Percentiles rank a stretch among this genome's conserved stretches.
These are phyloP conservation scores for Epicampocera succincta DNA, from an alignment of 2,888 invertebrate species.

Conservation along the genomic window DNA sequence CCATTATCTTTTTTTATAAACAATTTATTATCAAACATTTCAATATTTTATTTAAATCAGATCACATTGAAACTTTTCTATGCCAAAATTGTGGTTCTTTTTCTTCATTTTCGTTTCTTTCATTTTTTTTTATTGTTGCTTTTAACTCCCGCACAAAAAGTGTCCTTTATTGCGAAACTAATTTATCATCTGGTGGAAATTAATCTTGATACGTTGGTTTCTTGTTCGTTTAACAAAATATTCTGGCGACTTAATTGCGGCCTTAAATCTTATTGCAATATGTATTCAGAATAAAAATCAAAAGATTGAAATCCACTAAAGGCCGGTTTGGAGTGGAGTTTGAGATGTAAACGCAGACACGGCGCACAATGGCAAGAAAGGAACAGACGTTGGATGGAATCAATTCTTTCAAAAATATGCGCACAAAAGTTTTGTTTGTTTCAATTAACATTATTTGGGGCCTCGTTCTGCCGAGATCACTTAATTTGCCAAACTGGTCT, in stretches of 20 bases:
- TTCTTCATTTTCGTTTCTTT: constrained; percentile 28
- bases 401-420: constrained; percentile 7
- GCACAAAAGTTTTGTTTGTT: no score
- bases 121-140: constrained; percentile 30
- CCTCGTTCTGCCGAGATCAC: no score
- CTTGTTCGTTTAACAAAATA: constrained; percentile 48
- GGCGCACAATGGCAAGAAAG: no score
- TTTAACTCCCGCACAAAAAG: constrained; percentile 61
- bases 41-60: constrained; percentile 67
- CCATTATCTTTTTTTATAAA: constrained; percentile 62
- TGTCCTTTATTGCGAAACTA: constrained; percentile 66
- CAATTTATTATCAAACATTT: constrained; percentile 64
- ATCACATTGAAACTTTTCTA: constrained; percentile 61
- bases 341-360: background rate
- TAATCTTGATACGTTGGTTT: constrained; percentile 71
- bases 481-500: no score
- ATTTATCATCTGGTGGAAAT: constrained; percentile 71
- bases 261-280: constrained; percentile 45
- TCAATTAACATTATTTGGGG: no score
- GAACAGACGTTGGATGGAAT: background rate
- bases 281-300: background rate
- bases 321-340: constrained; percentile 7
- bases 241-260: constrained; percentile 65
- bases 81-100: background rate
- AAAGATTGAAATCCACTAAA: background rate